These are phyloP conservation scores for Drosophila antonietae DNA, from an alignment of 2,888 invertebrate genomes.

Conservation along the genomic window DNA sequence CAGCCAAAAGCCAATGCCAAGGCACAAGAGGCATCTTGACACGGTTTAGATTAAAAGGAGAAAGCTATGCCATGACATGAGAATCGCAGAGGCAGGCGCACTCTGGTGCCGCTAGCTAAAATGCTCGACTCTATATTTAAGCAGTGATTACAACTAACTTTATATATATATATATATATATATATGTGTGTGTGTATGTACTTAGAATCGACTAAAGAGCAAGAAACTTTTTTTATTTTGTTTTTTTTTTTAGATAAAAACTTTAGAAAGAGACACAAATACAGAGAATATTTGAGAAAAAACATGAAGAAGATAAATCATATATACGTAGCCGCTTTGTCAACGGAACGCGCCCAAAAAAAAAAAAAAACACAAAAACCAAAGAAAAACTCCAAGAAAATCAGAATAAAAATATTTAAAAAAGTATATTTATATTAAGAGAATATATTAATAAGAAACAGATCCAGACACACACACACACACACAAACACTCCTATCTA, in stretches of 20 bases:
- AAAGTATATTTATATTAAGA: slow-evolving; percentile 27
- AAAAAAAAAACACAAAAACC: slow-evolving; percentile 28
- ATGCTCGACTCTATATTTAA: slow-evolving; percentile 25
- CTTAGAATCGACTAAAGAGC: slow-evolving; percentile 16
- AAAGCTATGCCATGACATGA: slow-evolving; percentile 11
- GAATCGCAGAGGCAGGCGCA: slow-evolving; percentile 33
- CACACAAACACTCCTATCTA: slow-evolving; percentile 28
- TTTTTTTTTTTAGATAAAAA: slow-evolving; percentile 7
- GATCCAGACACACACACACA: slow-evolving; percentile 5
- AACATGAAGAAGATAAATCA: slow-evolving; percentile 17
- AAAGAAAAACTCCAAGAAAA: slow-evolving; percentile 17
- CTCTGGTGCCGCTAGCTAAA: slow-evolving; percentile 3
- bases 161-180: too few relatives aligned
- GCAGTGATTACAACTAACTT: slow-evolving; percentile 31
- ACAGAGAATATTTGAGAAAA: slow-evolving; percentile 1
- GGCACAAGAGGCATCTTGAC: slow-evolving; percentile 35
- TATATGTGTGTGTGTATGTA: slow-evolving; percentile 6
- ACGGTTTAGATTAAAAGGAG: slow-evolving; percentile 1
- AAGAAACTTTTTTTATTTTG: slow-evolving; percentile 17
- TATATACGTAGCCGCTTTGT: slow-evolving; percentile 70
- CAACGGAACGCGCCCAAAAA: slow-evolving; percentile 67
- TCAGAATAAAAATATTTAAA: slow-evolving; percentile 7
- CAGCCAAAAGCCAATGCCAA: slow-evolving; percentile 42
- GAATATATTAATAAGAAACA: slow-evolving; percentile 38
- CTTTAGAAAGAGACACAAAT: slow-evolving; percentile 1